phyloP scores from a whole-genome alignment of 2,888 invertebrate species.

The Cerastis leucographa region DNA sequence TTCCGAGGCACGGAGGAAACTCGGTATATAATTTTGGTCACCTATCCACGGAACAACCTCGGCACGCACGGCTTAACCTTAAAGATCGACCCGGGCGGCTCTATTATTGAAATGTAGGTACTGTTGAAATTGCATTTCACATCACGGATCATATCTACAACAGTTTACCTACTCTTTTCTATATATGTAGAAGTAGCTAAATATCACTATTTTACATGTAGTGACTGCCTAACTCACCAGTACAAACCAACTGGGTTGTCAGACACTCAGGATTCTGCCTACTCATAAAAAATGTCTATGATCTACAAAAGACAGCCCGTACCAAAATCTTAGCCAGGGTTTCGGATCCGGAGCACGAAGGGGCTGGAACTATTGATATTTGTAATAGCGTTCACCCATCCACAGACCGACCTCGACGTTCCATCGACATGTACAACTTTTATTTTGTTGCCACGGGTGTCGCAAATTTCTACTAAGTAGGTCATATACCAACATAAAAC shows the following conservation, averaged over 20 bases:
- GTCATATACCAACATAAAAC: conserved; percentile 10
- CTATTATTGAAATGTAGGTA: no score
- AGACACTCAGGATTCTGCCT: background rate
- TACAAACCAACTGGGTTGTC: background rate
- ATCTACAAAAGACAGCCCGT: background rate
- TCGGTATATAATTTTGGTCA: no score
- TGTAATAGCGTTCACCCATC: background rate
- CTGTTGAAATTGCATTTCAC: background rate
- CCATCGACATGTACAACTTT: no score
- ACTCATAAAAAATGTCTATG: background rate
- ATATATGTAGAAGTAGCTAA: background rate
- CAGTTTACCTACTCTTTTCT: background rate
- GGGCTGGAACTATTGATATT: background rate
- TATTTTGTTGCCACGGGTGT: background rate
- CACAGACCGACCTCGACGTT: background rate
- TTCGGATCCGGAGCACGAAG: background rate
- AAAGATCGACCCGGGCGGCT: no score
- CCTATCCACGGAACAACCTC: no score
- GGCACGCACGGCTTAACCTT: no score
- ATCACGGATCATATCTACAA: background rate
- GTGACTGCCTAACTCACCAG: background rate
- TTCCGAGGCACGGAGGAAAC: no score
- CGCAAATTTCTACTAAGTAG: background rate
- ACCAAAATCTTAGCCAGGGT: background rate
- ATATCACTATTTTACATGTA: background rate